Conservation (phyloP, 2,888 invertebrate species). For the Corythucha ciliata region DNA sequence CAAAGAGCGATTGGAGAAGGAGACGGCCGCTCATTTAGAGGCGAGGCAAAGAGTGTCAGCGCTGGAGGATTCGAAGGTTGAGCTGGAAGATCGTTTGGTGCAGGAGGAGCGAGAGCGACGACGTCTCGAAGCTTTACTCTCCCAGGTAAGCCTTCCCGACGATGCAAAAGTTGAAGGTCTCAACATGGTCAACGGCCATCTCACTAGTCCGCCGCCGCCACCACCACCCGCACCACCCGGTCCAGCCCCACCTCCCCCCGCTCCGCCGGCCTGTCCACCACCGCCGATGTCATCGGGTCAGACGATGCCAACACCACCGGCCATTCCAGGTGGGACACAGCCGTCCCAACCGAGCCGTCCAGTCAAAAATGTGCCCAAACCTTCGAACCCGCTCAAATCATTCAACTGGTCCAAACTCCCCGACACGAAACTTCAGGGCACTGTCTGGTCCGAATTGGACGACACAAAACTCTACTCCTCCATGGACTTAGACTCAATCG, state of each 20-base stretch:
- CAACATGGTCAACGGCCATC: slow-evolving; percentile 29
- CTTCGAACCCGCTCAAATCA: slow-evolving; percentile 85
- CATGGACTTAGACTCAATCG: slow-evolving; percentile 84
- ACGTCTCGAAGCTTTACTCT: slow-evolving; percentile 75
- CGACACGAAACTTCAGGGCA: slow-evolving; percentile 81
- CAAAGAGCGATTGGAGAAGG: slow-evolving; percentile 80
- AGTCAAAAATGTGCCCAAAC: slow-evolving; percentile 80
- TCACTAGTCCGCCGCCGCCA: slow-evolving; percentile 45
- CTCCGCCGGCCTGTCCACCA: slow-evolving; percentile 51
- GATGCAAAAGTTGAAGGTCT: slow-evolving; percentile 64
- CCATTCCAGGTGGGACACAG: no score
- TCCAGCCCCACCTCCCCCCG: slow-evolving; percentile 50
- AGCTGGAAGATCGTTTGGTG: slow-evolving; percentile 56
- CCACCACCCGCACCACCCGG: slow-evolving; percentile 46
- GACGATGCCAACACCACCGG: slow-evolving; percentile 42
- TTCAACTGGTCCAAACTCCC: slow-evolving; percentile 97
- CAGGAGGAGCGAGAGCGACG: slow-evolving; percentile 72
- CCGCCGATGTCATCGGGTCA: slow-evolving; percentile 50
- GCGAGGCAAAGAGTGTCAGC: slow-evolving; percentile 65
- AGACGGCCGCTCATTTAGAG: slow-evolving; percentile 78
- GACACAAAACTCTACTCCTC: slow-evolving; percentile 84
- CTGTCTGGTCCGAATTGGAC: slow-evolving; percentile 90
- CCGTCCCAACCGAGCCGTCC: slow-evolving; percentile 37
- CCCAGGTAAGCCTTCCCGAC: slow-evolving; percentile 84
- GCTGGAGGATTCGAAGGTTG: slow-evolving; percentile 52